Base-by-base conservation (phyloP, 2,797 vertebrate genomes). In the Todus mexicanus region DNA sequence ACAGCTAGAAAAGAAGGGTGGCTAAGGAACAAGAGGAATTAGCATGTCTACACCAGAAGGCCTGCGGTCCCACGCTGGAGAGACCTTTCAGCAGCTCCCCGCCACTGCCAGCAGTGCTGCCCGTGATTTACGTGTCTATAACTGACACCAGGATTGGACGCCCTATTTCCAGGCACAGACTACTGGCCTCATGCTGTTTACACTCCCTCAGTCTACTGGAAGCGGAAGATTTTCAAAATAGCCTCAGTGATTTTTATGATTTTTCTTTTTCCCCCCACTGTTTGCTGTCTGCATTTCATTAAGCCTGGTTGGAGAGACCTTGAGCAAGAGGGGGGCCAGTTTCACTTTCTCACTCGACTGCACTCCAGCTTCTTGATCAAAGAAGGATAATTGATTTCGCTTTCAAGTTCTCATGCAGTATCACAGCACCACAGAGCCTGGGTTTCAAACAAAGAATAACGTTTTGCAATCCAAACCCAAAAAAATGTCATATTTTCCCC, bases 221-320 rank as follows among this genome's bases (percentile, higher is more conserved):
- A 92, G 21, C 11, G 15, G 21, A 92, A 90, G 42, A 73, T 33
- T 78, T 92, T 92, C 42, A 63, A 40, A 83, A 47, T 8, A 45
- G 37, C 11, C 26, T 63, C 72, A 80, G 1, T 31, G 59, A 78
- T n/a, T 61, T 54, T 16, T 47, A 15, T n/a, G 15, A 33, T 23
- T 6, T 64, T 48, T 15, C 3, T 17, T 40, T 16, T 1, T 0
- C 26, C 19, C 71, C 26, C n/a, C 29, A 19, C 26, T 1, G 0
- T 54, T 84, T 87, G 48, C 38, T 82, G 17, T 54, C 88, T 87
- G 56, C 53, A 51, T 78, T 87, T 92, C 63, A 37, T 75, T 42
- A 25, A 43, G 42, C 19, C 53, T 50, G 12, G 9, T 5, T 3
- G 5, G 56, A 65, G 42, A 77, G 22, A 79, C 16, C 45, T 50